These are phyloP conservation scores for Clunio marinus DNA, from an alignment of 2,888 invertebrate species.

Conservation along the genomic window DNA sequence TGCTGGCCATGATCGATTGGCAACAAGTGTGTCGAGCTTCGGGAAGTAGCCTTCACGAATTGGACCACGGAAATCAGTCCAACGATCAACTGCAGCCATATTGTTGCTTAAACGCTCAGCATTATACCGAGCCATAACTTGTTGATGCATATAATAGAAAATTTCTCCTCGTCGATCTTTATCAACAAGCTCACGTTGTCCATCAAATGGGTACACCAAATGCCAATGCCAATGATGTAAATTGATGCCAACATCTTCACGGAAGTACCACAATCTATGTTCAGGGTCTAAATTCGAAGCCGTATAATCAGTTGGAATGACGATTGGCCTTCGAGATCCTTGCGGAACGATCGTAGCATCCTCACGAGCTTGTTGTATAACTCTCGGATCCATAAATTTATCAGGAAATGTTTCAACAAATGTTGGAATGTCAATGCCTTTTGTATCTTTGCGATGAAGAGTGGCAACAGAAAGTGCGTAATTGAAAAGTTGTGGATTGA, in stretches of 20 bases:
- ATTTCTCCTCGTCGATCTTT: constrained; percentile 63
- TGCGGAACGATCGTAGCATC: constrained; percentile 59
- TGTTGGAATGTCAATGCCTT: constrained; percentile 56
- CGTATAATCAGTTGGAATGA: constrained; percentile 47
- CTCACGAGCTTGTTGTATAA: constrained; percentile 66
- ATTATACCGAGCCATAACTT: constrained; percentile 63
- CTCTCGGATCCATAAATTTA: constrained; percentile 72
- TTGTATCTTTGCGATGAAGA: neutral
- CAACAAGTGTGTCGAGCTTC: constrained; percentile 72
- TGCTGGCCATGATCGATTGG: constrained; percentile 71
- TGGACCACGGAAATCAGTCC: constrained; percentile 62
- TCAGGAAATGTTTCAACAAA: constrained; percentile 76
- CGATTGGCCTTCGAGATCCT: constrained; percentile 45
- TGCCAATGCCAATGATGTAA: constrained; percentile 53
- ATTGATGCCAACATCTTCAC: constrained; percentile 32
- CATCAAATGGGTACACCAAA: constrained; percentile 53
- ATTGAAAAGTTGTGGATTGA: neutral
- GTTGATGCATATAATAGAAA: constrained; percentile 65
- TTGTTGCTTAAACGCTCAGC: constrained; percentile 70
- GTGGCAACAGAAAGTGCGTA: neutral
- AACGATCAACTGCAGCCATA: constrained; percentile 59
- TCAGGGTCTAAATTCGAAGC: constrained; percentile 48
- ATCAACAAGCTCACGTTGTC: constrained; percentile 46
- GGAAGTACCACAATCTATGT: constrained; percentile 42
- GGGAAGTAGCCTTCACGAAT: constrained; percentile 79